Conservation (phyloP, 1,140 invertebrate genomes). For the Temnothorax curvispinosus region DNA sequence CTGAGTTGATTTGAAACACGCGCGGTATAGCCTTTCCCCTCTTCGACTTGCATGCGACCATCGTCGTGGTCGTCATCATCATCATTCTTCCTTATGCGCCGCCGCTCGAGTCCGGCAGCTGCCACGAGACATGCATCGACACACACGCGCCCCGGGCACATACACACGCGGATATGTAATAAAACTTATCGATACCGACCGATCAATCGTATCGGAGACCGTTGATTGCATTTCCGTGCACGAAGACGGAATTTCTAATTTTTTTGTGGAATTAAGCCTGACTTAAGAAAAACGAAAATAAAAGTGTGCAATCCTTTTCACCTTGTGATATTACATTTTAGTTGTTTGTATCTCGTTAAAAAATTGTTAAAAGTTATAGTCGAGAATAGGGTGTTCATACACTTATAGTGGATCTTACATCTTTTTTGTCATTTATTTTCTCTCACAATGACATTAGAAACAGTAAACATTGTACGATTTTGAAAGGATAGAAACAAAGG, state of each 20-base stretch:
- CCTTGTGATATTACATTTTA: neutral
- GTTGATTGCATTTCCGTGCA: neutral
- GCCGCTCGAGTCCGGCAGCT: slow-evolving; percentile 53
- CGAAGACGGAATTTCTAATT: neutral
- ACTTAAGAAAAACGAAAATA: neutral
- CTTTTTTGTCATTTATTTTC: neutral
- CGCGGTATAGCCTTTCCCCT: slow-evolving; percentile 28
- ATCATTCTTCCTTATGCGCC: slow-evolving; percentile 47
- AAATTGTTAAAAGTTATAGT: neutral
- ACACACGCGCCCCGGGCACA: neutral
- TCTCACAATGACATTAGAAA: neutral
- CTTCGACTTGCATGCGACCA: slow-evolving; percentile 32
- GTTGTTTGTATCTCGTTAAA: neutral
- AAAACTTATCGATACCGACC: slow-evolving; percentile 41
- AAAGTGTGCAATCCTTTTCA: neutral
- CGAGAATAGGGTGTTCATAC: neutral
- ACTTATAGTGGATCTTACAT: neutral
- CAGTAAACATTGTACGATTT: neutral
- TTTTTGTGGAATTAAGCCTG: neutral
- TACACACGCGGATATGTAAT: neutral
- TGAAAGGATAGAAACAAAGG: neutral
- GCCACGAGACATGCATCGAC: slow-evolving; percentile 50
- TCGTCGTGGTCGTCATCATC: slow-evolving; percentile 59
- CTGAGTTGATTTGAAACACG: slow-evolving; percentile 81
- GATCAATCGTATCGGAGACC: slow-evolving; percentile 30